Base-by-base conservation (phyloP, 2,797 vertebrate genomes). In the Crenuchus spilurus region DNA sequence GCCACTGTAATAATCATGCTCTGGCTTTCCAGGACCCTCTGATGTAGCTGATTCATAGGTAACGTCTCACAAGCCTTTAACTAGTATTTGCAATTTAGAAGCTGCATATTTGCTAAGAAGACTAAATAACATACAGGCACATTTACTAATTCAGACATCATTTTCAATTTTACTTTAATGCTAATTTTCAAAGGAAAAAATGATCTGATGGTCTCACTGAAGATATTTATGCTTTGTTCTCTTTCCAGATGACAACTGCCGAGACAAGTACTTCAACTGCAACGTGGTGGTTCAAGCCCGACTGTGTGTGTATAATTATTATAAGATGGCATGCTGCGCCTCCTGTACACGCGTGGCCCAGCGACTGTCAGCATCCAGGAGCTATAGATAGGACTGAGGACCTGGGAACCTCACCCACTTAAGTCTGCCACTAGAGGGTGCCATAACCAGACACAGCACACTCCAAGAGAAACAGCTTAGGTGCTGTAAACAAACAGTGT, bases 221-320 rank as follows among this genome's bases (percentile, higher is more conserved):
- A 35, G 1, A 37, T 48, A 20, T 37, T 26, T 11, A 55, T 42
- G 4, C 16, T 7, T 11, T 9, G 37, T 20, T 78, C 0, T 51
- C 31, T 70, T 24, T 70, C 4, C 91, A 99, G 97, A 98, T 76
- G 96, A 96, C 66, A 96, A 94, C 84, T 99, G 97, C 90, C 91
- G 91, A 85, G 97, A 99, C 74, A 95, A 95, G 72, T 95, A 97
- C 85, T 97, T 94, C 88, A 98, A 99, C 87, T 99, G 97, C 88
- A 97, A 96, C 0, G 95, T 99, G 87, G 97, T 99, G 86, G 97
- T 98, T 14, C 97, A 98, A 86, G 97, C 97, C 3, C 94, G 96
- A 7, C 95, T 99, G 30, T 99, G 97, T 0, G 96, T 99, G 80
- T 99, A 98, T 71, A 94, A 94, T 75, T 99, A 99, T 77, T 98